These are phyloP conservation scores for Intellagama lesueurii DNA, from an alignment of 2,797 vertebrate species.

Conservation along the genomic window DNA sequence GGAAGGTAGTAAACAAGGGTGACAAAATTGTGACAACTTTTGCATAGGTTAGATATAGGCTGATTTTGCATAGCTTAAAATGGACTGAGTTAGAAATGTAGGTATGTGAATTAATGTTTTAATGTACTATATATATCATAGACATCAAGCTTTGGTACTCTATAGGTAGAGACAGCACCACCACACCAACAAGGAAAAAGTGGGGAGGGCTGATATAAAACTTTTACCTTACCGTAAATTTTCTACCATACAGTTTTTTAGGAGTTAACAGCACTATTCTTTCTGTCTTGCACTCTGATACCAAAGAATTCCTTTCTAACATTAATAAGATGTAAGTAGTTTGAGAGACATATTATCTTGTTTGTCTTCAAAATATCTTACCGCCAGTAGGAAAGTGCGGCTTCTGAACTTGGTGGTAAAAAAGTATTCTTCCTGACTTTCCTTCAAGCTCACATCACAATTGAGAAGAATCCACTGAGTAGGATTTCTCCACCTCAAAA, in stretches of 20 bases:
- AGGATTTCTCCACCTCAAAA: constrained; percentile 41
- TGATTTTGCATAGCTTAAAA: no score
- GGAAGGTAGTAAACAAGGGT: no score
- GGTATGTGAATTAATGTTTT: no score
- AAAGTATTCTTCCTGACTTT: constrained; percentile 37
- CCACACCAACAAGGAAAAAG: neutral
- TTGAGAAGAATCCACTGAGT: constrained; percentile 53
- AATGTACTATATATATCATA: no score
- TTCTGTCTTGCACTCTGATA: constrained; percentile 31
- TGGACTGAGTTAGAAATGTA: no score
- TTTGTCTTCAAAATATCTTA: constrained; percentile 13
- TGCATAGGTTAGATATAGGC: no score
- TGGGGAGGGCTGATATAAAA: neutral
- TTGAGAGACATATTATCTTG: constrained; percentile 29
- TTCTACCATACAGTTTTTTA: neutral
- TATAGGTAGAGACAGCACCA: no score
- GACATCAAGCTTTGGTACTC: no score
- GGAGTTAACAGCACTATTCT: neutral
- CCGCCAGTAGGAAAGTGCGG: constrained; percentile 26
- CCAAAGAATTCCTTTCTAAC: neutral
- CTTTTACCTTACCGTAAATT: neutral
- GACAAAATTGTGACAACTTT: no score
- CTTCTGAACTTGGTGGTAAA: constrained; percentile 29
- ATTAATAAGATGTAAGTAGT: neutral
- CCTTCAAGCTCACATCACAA: constrained; percentile 45